These are phyloP conservation scores for Epizoanthus illoricatus DNA, from an alignment of 92 coral and sea anemone species.

Conservation along the genomic window DNA sequence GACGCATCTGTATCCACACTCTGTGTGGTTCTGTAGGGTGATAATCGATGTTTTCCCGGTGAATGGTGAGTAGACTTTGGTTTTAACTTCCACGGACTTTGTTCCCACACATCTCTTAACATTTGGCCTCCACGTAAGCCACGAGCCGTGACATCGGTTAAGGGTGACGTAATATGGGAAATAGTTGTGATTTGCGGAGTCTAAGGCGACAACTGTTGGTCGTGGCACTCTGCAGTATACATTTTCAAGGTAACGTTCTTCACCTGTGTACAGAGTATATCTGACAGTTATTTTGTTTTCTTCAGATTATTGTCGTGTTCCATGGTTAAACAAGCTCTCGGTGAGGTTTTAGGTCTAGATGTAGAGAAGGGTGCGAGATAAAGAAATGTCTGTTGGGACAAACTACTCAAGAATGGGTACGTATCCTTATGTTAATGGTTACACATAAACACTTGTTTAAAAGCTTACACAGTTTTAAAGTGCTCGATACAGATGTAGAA, in stretches of 20 bases:
- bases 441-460: too few species aligned
- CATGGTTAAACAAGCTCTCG: too few species aligned
- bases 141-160: slow-evolving; percentile 64
- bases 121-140: slow-evolving; percentile 27
- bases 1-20: slow-evolving; percentile 51
- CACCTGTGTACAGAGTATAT: background rate
- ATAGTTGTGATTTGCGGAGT: slow-evolving; percentile 16
- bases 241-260: slow-evolving; percentile 16
- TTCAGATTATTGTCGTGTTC: too few species aligned
- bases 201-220: slow-evolving; percentile 55
- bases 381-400: too few species aligned
- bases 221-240: slow-evolving; percentile 39
- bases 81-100: slow-evolving; percentile 39
- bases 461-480: too few species aligned
- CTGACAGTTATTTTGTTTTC: too few species aligned
- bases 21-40: slow-evolving; percentile 57
- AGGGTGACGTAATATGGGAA: slow-evolving; percentile 59
- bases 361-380: too few species aligned
- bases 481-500: too few species aligned
- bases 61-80: slow-evolving; percentile 25
- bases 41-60: background rate
- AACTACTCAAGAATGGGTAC: too few species aligned
- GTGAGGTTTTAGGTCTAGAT: too few species aligned
- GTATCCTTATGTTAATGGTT: too few species aligned
- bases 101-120: slow-evolving; percentile 34